Conservation (phyloP, 2,797 vertebrate species). For the Poecilia gillii region DNA sequence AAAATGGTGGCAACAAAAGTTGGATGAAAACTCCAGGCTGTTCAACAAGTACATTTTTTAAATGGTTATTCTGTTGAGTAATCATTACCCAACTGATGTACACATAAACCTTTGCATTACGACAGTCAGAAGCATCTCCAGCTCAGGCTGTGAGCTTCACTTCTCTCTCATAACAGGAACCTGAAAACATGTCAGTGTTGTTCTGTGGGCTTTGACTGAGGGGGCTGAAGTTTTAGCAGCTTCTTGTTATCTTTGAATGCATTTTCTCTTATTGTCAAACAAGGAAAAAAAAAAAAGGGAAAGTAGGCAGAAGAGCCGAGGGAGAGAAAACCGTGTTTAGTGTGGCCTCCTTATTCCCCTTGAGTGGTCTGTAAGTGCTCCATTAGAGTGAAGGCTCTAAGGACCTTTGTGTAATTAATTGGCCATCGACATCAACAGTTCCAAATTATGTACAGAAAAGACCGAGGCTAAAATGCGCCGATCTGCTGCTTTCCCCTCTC, state of each 20-base stretch:
- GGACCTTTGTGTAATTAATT: constrained; percentile 62
- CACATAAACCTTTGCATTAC: constrained; percentile 16
- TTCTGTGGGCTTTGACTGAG: constrained; percentile 8
- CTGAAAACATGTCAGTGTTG: constrained; percentile 6
- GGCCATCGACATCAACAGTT: constrained; percentile 42
- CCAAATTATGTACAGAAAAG: constrained; percentile 51
- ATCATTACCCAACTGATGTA: too few relatives aligned
- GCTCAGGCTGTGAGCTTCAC: constrained; percentile 13
- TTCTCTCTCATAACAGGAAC: not conserved
- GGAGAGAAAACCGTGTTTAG: constrained; percentile 18
- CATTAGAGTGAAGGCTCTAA: constrained; percentile 50
- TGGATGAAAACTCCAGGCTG: too few relatives aligned
- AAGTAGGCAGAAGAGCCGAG: constrained; percentile 19
- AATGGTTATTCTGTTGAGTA: too few relatives aligned
- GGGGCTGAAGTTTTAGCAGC: not conserved
- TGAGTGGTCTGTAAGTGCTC: constrained; percentile 37
- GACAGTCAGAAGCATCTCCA: constrained; percentile 20
- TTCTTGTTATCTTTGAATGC: constrained; percentile 14
- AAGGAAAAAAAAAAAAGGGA: constrained; percentile 26
- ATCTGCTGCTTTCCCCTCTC: not conserved
- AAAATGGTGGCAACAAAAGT: too few relatives aligned
- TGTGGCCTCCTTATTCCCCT: constrained; percentile 31
- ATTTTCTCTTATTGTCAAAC: constrained; percentile 29
- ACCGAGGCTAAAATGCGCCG: constrained; percentile 33
- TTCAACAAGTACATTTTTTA: too few relatives aligned